Evolutionary conservation across 1,140 invertebrate genomes (phyloP).

Genomic region (Cydia splendana): DNA sequence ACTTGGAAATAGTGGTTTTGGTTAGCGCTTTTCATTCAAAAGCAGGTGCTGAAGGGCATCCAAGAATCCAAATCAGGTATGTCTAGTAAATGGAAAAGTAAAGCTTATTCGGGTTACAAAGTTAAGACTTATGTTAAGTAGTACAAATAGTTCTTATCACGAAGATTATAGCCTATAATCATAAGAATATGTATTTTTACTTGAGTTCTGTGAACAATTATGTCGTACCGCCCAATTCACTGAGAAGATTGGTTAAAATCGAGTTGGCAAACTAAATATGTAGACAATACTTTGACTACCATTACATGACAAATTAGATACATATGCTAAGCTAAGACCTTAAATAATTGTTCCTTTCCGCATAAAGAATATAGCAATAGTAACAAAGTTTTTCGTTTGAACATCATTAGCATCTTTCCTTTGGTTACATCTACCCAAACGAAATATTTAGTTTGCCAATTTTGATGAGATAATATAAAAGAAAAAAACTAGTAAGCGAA

Average conservation of each 20-base stretch:
- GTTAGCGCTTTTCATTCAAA: slow-evolving; percentile 64
- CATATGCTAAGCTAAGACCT: too few relatives aligned
- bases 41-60: slow-evolving; percentile 67
- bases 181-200: slow-evolving; percentile 73
- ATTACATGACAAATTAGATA: not conserved
- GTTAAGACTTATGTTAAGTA: slow-evolving; percentile 62
- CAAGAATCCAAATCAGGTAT: slow-evolving; percentile 54
- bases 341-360: too few relatives aligned
- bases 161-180: slow-evolving; percentile 72
- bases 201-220: slow-evolving; percentile 37
- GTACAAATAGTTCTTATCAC: slow-evolving; percentile 67
- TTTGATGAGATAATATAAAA: too few relatives aligned
- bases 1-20: slow-evolving; percentile 82
- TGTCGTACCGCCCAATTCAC: slow-evolving; percentile 64
- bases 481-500: not conserved
- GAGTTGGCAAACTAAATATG: not conserved
- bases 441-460: too few relatives aligned
- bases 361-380: too few relatives aligned
- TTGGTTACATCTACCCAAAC: too few relatives aligned
- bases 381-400: too few relatives aligned
- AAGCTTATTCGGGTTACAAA: slow-evolving; percentile 71
- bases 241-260: slow-evolving; percentile 46
- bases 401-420: too few relatives aligned
- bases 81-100: slow-evolving; percentile 71
- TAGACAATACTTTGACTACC: not conserved